These are phyloP conservation scores for Ariopsis seemanni DNA, from an alignment of 2,113 vertebrate genomes.

Conservation along the genomic window DNA sequence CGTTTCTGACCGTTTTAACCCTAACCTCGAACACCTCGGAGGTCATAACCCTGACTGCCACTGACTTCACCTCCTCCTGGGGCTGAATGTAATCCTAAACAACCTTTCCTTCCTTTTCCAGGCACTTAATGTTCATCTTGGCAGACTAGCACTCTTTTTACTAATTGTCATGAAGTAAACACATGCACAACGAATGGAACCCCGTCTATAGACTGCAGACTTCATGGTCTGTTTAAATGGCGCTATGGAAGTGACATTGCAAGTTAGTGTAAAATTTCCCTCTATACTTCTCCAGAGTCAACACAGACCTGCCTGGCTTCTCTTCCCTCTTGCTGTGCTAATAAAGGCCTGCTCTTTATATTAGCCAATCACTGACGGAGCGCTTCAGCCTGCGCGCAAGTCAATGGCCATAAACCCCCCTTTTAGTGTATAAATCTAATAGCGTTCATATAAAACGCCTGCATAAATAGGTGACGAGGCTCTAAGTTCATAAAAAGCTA, in stretches of 20 bases:
- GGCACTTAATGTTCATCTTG: conserved; percentile 35
- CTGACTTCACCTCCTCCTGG: conserved; percentile 29
- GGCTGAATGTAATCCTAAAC: conserved; percentile 36
- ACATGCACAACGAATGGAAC: conserved; percentile 35
- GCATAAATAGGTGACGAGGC: conserved; percentile 49
- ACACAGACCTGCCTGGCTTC: conserved; percentile 42
- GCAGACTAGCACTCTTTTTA: conserved; percentile 2
- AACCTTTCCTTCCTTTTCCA: conserved; percentile 37
- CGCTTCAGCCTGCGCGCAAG: conserved; percentile 29
- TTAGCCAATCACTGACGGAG: conserved; percentile 41
- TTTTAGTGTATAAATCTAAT: conserved; percentile 46
- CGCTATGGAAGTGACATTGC: conserved; percentile 49
- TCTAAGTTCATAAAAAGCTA: conserved; percentile 45
- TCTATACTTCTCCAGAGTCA: conserved; percentile 49
- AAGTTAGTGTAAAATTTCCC: conserved; percentile 45
- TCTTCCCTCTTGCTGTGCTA: conserved; percentile 34
- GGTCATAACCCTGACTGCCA: conserved; percentile 36
- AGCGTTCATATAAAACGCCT: conserved; percentile 51
- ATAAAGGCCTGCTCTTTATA: conserved; percentile 46
- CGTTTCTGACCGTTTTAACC: conserved; percentile 35
- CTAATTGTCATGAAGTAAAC: conserved; percentile 38
- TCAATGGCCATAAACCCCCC: conserved; percentile 42
- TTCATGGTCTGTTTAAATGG: conserved; percentile 52
- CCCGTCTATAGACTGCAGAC: conserved; percentile 40
- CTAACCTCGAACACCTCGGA: conserved; percentile 30